phyloP scores from a whole-genome alignment of 2,888 invertebrate species.

The Sabatieria punctata region DNA sequence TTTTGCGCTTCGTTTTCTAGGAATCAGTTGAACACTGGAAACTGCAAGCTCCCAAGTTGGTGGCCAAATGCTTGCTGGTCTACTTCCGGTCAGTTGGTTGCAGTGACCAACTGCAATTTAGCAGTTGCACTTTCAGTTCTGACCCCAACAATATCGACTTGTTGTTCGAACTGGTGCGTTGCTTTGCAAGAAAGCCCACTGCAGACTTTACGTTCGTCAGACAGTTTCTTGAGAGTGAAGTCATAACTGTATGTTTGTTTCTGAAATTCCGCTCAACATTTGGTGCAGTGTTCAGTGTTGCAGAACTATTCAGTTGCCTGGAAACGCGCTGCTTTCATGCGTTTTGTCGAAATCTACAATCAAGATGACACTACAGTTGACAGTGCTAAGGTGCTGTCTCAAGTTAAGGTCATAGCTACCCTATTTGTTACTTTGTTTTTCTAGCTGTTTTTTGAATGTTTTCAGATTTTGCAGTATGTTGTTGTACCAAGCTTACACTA shows the following conservation, averaged over 20 bases:
- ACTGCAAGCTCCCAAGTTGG: conserved; percentile 76
- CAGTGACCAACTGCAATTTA: neutral
- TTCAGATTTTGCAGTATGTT: conserved; percentile 58
- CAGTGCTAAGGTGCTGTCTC: neutral
- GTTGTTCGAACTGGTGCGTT: conserved; percentile 71
- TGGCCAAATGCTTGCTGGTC: conserved; percentile 73
- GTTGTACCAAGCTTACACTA: conserved; percentile 83
- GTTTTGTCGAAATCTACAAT: conserved; percentile 72
- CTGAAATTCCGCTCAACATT: conserved; percentile 53
- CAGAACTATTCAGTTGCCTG: conserved; percentile 71
- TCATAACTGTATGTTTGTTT: conserved; percentile 25
- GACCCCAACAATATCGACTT: conserved; percentile 75
- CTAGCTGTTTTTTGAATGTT: no score
- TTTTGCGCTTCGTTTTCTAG: no score
- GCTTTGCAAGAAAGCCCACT: conserved; percentile 68
- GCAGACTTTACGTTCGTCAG: conserved; percentile 63
- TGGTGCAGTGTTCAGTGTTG: conserved; percentile 70
- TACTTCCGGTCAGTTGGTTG: conserved; percentile 44
- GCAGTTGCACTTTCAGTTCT: conserved; percentile 48
- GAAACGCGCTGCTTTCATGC: conserved; percentile 86
- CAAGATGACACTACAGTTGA: conserved; percentile 28
- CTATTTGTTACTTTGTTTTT: neutral
- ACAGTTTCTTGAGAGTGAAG: conserved; percentile 35
- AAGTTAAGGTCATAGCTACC: neutral
- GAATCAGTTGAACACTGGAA: conserved; percentile 68